Percentiles rank a stretch among this genome's conserved stretches.
Conservation (phyloP, 2,113 vertebrate genomes). For the Chiloscyllium plagiosum region DNA sequence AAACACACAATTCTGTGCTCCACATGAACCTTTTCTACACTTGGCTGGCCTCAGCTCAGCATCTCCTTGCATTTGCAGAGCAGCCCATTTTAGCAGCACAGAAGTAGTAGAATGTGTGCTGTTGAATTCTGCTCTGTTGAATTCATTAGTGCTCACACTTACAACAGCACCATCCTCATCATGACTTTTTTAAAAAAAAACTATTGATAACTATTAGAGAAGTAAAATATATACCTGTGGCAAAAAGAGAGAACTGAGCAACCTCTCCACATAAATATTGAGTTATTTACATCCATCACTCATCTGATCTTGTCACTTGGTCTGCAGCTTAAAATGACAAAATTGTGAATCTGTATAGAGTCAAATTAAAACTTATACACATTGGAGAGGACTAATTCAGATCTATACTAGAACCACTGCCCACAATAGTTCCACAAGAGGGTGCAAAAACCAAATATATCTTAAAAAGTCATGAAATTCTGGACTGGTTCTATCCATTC, state of each 20-base stretch:
- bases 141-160: too few relatives aligned
- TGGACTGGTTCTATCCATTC: background rate
- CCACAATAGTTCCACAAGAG: slow-evolving; percentile 21
- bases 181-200: background rate
- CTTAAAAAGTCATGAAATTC: too few relatives aligned
- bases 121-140: background rate
- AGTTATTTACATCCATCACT: background rate
- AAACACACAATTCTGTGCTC: background rate
- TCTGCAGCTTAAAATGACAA: background rate
- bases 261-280: background rate
- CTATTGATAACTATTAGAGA: background rate
- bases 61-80: too few relatives aligned
- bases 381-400: background rate
- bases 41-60: background rate
- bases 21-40: background rate
- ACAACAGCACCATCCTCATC: background rate
- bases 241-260: background rate
- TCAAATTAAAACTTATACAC: background rate
- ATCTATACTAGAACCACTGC: background rate
- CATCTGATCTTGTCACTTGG: background rate
- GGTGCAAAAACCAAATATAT: slow-evolving; percentile 31
- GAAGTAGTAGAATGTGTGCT: background rate
- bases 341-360: background rate
- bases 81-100: background rate
- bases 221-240: background rate